Evolutionary conservation across 1,140 invertebrate genomes (phyloP), one percentile per base, ranked within the genome.

Genomic region (Sycobia sp.): DNA sequence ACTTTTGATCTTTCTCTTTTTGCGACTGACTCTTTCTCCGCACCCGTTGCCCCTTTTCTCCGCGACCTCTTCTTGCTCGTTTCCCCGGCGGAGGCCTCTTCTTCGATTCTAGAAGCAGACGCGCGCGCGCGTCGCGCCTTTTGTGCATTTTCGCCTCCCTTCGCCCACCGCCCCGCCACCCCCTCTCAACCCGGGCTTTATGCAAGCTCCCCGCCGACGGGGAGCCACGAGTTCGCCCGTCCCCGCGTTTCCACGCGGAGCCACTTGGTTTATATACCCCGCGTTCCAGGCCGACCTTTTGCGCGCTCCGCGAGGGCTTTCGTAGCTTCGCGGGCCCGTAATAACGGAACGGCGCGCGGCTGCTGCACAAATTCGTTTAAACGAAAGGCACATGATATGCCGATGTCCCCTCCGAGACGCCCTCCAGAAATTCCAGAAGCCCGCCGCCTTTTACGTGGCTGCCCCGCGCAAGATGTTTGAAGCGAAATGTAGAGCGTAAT

Each of bases 1-100:
- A 51, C 60, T 46, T 55, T 62, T 55, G 41, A 54, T 55, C 60
- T 62, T 39, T 39, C n/a, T 58, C 20, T 8, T 60, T 16, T 49
- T n/a, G n/a, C n/a, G n/a, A n/a, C n/a, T n/a, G n/a, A n/a, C n/a
- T n/a, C n/a, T n/a, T n/a, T n/a, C n/a, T n/a, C n/a, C 29, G 14
- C 18, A 22, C 34, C 5, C 20, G 20, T 27, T 27, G 25, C 7
- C 16, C 13, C 27, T 27, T 18, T 34, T 51, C 20, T 22, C 1
- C 3, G 1, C 7, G 29, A 0, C 7, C 18, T 9, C 39, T 38
- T 36, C 23, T 39, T 41, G 13, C 36, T 11, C 16, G 10, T 16
- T 20, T 53, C 11, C n/a, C 1, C 16, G 29, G n/a, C 22, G 14
- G 34, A 38, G 8, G 51, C n/a, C 49, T 36, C 38, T 34, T 20